Evolutionary conservation across 2,113 vertebrate species (phyloP).

Genomic region (Callorhinus ursinus): DNA sequence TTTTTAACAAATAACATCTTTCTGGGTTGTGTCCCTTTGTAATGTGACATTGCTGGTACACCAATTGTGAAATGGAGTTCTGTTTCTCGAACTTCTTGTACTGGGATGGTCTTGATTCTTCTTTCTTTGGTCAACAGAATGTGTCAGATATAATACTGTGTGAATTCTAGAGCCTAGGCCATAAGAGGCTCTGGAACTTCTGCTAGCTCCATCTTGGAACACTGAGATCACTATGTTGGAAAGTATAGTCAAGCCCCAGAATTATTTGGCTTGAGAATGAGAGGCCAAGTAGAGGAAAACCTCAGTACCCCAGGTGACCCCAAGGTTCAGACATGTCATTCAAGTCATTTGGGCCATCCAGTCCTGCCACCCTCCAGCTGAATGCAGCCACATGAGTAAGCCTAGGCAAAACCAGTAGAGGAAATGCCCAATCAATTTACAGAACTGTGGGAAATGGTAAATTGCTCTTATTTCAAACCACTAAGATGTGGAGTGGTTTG

Average conservation of each 20-base stretch:
- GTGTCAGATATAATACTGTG: not conserved
- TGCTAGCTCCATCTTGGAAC: not conserved
- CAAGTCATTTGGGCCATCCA: not conserved
- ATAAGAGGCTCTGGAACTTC: not conserved
- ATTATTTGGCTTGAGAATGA: not conserved
- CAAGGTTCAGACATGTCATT: too few species aligned
- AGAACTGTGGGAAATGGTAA: not conserved
- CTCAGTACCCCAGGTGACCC: not conserved
- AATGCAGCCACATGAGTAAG: not conserved
- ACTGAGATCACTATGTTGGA: fast-evolving
- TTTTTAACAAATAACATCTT: not conserved
- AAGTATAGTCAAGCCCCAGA: not conserved
- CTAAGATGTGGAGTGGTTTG: not conserved
- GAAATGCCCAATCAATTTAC: not conserved
- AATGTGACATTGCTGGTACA: not conserved
- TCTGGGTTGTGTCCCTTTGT: not conserved
- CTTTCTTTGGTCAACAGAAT: not conserved
- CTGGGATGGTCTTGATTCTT: not conserved
- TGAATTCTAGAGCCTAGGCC: not conserved
- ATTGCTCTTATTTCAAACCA: not conserved
- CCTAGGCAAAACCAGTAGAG: not conserved
- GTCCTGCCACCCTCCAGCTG: fast-evolving
- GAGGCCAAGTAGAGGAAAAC: not conserved
- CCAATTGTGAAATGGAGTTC: fast-evolving
- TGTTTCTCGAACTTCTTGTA: not conserved